Conservation (phyloP, 2,888 invertebrate species). For the Pherbina coryleti region DNA sequence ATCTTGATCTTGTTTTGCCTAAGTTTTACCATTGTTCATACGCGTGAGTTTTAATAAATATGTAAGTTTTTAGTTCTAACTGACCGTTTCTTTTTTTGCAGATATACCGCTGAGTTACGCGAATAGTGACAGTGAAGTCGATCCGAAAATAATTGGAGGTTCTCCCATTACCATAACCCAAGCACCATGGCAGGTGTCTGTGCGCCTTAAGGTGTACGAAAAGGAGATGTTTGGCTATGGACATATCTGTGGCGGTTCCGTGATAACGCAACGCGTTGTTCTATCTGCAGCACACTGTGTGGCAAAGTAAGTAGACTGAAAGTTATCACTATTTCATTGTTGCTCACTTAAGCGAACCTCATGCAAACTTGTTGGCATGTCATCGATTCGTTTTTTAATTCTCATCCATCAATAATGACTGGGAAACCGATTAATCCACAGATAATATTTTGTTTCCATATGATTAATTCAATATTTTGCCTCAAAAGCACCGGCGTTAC, state of each 20-base stretch:
- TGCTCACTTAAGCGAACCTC: too few relatives aligned
- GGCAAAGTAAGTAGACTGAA: conserved; percentile 47
- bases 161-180: conserved; percentile 44
- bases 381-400: too few relatives aligned
- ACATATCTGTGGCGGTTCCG: conserved; percentile 59
- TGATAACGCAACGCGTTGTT: conserved; percentile 53
- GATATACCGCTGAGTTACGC: neutral
- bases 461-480: neutral
- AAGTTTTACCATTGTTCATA: neutral
- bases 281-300: conserved; percentile 56
- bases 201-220: conserved; percentile 52
- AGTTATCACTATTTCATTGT: too few relatives aligned
- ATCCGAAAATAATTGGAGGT: conserved; percentile 55
- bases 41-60: neutral
- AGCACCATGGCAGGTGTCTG: conserved; percentile 59
- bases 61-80: too few relatives aligned
- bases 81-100: neutral
- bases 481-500: conserved; percentile 37
- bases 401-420: too few relatives aligned
- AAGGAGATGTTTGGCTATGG: conserved; percentile 50
- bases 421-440: too few relatives aligned
- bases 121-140: conserved; percentile 34
- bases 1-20: neutral
- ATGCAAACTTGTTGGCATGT: too few relatives aligned
- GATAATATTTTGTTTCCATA: too few relatives aligned